phyloP scores from a whole-genome alignment of 2,113 vertebrate genomes.

The Carlito syrichta region DNA sequence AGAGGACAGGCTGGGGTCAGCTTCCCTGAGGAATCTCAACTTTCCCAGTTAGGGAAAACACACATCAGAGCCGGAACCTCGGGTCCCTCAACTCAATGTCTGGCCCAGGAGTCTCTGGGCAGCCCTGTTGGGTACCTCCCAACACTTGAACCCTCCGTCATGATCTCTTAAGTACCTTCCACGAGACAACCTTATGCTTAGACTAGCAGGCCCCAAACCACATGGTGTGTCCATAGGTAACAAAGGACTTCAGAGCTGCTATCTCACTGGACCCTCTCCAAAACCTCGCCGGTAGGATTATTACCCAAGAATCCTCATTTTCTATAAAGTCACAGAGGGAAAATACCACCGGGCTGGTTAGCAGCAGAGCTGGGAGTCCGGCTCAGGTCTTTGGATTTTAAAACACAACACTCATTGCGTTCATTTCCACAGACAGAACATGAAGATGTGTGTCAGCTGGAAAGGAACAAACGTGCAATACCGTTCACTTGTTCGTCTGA shows the following conservation, averaged over 20 bases:
- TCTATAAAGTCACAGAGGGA: background rate
- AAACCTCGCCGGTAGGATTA: no score
- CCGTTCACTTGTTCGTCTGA: background rate
- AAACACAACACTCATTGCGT: fast-evolving
- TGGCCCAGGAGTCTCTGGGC: background rate
- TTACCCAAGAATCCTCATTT: background rate
- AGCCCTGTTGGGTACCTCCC: no score
- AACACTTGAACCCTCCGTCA: fast-evolving
- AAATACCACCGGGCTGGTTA: fast-evolving
- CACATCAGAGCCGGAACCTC: background rate
- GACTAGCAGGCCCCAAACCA: background rate
- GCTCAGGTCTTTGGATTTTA: background rate
- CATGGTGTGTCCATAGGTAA: fast-evolving
- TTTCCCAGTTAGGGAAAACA: background rate
- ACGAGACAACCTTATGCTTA: background rate
- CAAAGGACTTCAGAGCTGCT: background rate
- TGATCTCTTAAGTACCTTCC: no score
- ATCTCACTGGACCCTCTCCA: background rate
- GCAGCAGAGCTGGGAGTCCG: background rate
- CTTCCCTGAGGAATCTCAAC: background rate
- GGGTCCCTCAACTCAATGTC: background rate
- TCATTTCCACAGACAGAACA: background rate
- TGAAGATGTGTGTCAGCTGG: background rate
- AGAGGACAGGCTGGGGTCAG: background rate
- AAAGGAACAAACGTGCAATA: fast-evolving